Evolutionary conservation across 2,888 invertebrate species (phyloP).

Genomic region (Glaucopsyche alexis): DNA sequence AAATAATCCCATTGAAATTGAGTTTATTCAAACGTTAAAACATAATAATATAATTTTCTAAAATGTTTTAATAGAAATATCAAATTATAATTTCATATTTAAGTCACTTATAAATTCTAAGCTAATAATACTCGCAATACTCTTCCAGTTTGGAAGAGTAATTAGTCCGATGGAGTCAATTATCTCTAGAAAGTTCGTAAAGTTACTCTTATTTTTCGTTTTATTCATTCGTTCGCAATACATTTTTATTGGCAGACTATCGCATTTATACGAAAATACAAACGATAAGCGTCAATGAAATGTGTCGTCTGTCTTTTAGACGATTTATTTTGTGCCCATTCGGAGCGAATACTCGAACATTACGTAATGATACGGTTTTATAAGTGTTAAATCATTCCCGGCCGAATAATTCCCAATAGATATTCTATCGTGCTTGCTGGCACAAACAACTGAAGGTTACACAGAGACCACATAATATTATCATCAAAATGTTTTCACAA

Average conservation of each 20-base stretch:
- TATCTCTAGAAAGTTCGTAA: background rate
- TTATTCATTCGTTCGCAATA: background rate
- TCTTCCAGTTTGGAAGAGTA: too few relatives aligned
- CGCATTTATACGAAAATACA: conserved; percentile 18
- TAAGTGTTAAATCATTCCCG: conserved; percentile 31
- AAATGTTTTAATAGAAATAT: background rate
- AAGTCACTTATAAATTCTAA: background rate
- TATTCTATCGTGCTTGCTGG: background rate
- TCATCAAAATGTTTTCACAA: background rate
- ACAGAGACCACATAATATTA: background rate
- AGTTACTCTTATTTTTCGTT: background rate
- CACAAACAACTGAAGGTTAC: conserved; percentile 7
- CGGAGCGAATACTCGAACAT: conserved; percentile 29
- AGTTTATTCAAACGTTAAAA: background rate
- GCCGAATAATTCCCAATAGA: background rate
- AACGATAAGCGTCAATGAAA: conserved; percentile 27
- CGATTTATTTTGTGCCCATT: conserved; percentile 27
- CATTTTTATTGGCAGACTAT: conserved; percentile 15
- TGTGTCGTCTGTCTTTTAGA: conserved; percentile 26
- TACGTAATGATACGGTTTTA: conserved; percentile 32
- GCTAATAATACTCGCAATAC: too few relatives aligned
- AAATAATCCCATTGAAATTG: conserved; percentile 18
- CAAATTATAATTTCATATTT: background rate
- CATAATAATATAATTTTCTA: background rate
- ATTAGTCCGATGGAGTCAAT: too few relatives aligned